Evolutionary conservation across 2,113 vertebrate genomes (phyloP).

Genomic region (Carollia perspicillata): DNA sequence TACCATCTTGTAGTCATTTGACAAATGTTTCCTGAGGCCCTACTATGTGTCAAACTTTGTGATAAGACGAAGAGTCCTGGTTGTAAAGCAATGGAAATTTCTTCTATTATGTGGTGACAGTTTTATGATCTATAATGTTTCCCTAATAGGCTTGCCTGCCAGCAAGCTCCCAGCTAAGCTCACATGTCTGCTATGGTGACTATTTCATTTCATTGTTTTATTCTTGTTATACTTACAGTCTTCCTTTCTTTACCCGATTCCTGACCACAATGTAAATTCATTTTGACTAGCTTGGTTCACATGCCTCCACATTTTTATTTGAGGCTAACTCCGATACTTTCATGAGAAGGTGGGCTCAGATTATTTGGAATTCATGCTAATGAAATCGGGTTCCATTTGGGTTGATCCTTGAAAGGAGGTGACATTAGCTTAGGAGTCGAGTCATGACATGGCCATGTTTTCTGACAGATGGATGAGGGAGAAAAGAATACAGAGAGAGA

Average conservation of each 20-base stretch:
- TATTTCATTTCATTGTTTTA: constrained; percentile 10
- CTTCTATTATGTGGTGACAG: constrained; percentile 2
- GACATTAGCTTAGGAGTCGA: not conserved
- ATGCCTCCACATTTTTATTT: constrained; percentile 27
- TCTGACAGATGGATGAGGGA: not conserved
- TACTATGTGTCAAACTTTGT: not conserved
- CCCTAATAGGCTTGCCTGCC: not conserved
- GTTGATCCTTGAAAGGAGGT: not conserved
- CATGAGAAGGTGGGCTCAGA: not conserved
- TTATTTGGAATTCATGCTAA: constrained; percentile 4
- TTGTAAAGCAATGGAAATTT: not conserved
- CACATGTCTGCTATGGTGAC: not conserved
- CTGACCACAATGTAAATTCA: not conserved
- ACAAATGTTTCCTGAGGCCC: not conserved
- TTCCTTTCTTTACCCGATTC: not conserved
- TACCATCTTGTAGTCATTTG: not conserved
- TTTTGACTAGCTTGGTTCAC: not conserved
- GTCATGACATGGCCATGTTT: not conserved
- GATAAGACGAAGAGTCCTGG: not conserved
- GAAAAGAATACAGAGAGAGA: not conserved
- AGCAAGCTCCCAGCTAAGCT: not conserved
- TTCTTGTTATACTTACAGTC: not conserved
- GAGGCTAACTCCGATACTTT: not conserved
- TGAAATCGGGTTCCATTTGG: constrained; percentile 1
- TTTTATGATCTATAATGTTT: constrained; percentile 8